These are phyloP conservation scores for Plectus sambesii DNA, from an alignment of 1,140 invertebrate species.

Conservation along the genomic window DNA sequence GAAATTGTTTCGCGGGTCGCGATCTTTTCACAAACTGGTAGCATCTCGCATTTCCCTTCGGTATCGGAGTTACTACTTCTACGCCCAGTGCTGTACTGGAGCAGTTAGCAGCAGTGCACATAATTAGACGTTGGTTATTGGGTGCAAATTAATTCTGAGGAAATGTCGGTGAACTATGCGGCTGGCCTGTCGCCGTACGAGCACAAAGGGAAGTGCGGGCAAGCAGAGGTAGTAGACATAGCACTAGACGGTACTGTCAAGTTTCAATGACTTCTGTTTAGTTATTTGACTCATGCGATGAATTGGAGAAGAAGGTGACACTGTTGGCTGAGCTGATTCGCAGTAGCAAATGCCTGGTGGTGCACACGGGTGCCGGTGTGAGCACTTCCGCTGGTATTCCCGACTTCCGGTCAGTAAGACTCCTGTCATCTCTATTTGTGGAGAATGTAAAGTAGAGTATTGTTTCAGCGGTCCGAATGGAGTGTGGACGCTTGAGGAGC, in stretches of 20 bases:
- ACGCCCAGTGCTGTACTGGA: too few relatives aligned
- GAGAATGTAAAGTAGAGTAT: too few relatives aligned
- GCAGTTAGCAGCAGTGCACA: too few relatives aligned
- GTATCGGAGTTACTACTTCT: too few relatives aligned
- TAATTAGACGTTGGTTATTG: too few relatives aligned
- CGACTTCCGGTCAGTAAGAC: too few relatives aligned
- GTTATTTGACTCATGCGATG: conserved; percentile 54
- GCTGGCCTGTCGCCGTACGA: conserved; percentile 83
- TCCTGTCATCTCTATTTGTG: too few relatives aligned
- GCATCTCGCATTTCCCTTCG: too few relatives aligned
- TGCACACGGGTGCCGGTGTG: conserved; percentile 91
- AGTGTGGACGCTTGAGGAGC: conserved; percentile 89
- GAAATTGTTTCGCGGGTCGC: too few relatives aligned
- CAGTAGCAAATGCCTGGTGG: conserved; percentile 68
- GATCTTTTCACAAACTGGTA: too few relatives aligned
- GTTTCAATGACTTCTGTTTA: conserved; percentile 16
- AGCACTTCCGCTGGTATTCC: conserved; percentile 94
- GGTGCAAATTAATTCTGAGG: too few relatives aligned
- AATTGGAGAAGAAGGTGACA: conserved; percentile 64
- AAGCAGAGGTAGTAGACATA: conserved; percentile 58
- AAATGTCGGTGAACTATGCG: conserved; percentile 87
- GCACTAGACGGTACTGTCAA: conserved; percentile 7
- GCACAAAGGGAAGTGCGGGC: conserved; percentile 83
- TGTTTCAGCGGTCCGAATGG: conserved; percentile 86
- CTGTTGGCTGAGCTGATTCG: conserved; percentile 64